A percentile compares a stretch with the other conserved stretches of the same genome.
phyloP scores from a whole-genome alignment of 2,797 vertebrate genomes.

The Calcarius lapponicus region DNA sequence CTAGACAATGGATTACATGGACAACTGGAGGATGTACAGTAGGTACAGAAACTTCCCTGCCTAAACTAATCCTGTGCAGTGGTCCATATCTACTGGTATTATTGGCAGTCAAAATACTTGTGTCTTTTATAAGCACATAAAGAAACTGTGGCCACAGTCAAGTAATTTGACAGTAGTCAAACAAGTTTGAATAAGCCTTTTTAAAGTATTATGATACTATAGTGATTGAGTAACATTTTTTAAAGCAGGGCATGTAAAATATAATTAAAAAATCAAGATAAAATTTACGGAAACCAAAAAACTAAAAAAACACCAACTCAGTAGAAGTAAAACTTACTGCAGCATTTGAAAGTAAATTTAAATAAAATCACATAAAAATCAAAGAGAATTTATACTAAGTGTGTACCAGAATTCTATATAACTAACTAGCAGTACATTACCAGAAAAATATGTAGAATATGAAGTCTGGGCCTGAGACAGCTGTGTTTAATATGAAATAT shows the following conservation, averaged over 20 bases:
- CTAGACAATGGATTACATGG: not conserved
- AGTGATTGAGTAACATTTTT: not conserved
- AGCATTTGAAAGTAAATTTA: not conserved
- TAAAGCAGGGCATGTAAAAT: not conserved
- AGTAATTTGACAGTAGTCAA: not conserved
- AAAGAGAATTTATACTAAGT: not conserved
- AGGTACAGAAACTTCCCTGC: not conserved
- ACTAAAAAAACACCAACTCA: not conserved
- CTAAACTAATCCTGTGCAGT: not conserved
- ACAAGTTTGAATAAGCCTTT: not conserved
- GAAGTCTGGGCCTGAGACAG: not conserved
- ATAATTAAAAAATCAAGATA: not conserved
- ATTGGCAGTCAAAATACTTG: not conserved
- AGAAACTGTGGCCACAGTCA: not conserved
- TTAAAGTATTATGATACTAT: not conserved
- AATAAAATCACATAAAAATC: not conserved
- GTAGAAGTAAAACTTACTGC: not conserved
- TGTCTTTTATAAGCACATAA: not conserved
- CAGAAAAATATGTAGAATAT: not conserved
- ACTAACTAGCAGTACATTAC: not conserved
- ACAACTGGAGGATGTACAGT: not conserved
- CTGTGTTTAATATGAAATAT: not conserved
- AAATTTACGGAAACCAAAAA: not conserved
- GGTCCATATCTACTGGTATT: not conserved
- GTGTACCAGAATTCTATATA: not conserved